These are phyloP conservation scores for Caerostris darwini DNA, from an alignment of 1,140 invertebrate species.

Conservation along the genomic window DNA sequence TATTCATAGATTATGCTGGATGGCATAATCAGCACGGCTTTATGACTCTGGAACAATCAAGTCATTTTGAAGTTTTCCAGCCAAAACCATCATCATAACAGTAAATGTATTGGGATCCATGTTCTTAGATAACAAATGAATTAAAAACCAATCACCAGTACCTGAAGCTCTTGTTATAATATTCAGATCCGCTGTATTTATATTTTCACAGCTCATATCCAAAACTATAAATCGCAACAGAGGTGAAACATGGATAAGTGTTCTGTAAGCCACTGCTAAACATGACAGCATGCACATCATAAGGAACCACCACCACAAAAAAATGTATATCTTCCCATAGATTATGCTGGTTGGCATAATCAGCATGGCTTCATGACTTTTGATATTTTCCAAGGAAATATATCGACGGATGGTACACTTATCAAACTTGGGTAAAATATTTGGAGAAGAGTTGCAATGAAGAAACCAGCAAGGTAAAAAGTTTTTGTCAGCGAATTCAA, in stretches of 20 bases:
- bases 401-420: not conserved
- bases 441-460: not conserved
- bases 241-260: not conserved
- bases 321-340: not conserved
- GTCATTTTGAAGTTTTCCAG: no score
- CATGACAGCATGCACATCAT: not conserved
- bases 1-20: not conserved
- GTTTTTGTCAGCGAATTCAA: not conserved
- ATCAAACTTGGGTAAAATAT: not conserved
- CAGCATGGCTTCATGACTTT: not conserved
- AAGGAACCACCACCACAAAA: not conserved
- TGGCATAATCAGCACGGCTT: not conserved
- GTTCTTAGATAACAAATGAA: conserved; percentile 5
- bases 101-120: not conserved
- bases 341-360: not conserved
- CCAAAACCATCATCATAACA: not conserved
- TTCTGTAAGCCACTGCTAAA: not conserved
- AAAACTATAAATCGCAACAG: not conserved
- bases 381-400: not conserved
- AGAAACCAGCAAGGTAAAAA: not conserved
- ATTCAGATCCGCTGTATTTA: not conserved
- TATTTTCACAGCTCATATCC: not conserved
- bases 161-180: not conserved
- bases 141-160: conserved; percentile 9
- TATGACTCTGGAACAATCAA: not conserved